phyloP scores from a whole-genome alignment of 2,888 invertebrate genomes.

The Argyra leucocephala region DNA sequence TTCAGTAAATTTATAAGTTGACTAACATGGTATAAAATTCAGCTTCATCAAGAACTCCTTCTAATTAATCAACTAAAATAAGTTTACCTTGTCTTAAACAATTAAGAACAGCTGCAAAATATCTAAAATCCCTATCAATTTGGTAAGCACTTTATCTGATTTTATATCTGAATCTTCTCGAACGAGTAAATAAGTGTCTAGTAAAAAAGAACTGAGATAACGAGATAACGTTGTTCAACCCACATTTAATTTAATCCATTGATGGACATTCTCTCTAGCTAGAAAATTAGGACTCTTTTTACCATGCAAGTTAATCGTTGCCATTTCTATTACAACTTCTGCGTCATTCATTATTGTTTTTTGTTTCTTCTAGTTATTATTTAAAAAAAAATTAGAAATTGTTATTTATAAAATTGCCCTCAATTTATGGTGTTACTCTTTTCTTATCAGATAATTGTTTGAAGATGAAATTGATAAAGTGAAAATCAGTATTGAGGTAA shows the following conservation, averaged over 20 bases:
- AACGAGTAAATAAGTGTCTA: constrained; percentile 86
- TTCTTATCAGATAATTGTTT: no score
- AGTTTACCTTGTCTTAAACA: constrained; percentile 95
- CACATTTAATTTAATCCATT: constrained; percentile 96
- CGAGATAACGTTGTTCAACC: constrained; percentile 91
- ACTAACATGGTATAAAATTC: constrained; percentile 99
- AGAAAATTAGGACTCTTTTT: constrained; percentile 49
- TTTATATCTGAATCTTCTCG: constrained; percentile 95
- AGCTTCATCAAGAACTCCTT: constrained; percentile 97
- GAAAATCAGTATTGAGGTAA: no score
- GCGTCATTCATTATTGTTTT: background rate
- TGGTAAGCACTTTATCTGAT: constrained; percentile 95
- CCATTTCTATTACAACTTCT: constrained; percentile 30
- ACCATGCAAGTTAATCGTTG: constrained; percentile 42
- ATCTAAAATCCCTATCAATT: constrained; percentile 95
- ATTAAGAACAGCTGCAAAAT: constrained; percentile 93
- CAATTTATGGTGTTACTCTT: background rate
- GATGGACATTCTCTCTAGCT: constrained; percentile 66
- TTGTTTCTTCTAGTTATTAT: background rate
- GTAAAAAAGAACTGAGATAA: constrained; percentile 95
- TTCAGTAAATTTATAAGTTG: constrained; percentile 89
- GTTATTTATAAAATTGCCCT: background rate
- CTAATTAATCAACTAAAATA: constrained; percentile 90
- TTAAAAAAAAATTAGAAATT: background rate
- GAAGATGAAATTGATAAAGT: no score